phyloP scores from a whole-genome alignment of 2,888 invertebrate species.

The Lasioglossum lativentre region DNA sequence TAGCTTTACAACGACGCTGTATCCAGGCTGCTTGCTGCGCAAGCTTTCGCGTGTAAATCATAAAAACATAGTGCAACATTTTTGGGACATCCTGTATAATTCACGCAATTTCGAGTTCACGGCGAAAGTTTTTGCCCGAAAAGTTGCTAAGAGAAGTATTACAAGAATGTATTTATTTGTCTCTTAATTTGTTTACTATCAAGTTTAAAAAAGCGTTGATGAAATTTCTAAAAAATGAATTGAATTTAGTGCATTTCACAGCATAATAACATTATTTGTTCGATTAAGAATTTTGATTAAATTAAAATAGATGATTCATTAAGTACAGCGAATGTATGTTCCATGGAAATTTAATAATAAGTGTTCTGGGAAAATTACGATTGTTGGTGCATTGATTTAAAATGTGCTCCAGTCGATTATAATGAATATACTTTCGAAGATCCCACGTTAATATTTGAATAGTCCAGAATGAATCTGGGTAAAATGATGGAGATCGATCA shows the following conservation, averaged over 20 bases:
- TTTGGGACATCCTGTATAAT: no score
- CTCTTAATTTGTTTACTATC: no score
- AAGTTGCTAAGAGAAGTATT: no score
- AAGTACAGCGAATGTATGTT: background rate
- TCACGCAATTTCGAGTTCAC: no score
- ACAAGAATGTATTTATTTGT: no score
- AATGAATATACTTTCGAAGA: background rate
- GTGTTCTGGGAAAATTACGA: background rate
- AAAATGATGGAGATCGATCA: background rate
- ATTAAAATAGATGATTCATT: background rate
- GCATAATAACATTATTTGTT: no score
- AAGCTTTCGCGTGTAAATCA: slow-evolving; percentile 28
- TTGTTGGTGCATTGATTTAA: background rate
- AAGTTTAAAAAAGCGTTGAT: no score
- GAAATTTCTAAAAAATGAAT: no score
- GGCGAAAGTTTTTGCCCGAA: no score
- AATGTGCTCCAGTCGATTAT: background rate
- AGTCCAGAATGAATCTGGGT: background rate
- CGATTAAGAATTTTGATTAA: no score
- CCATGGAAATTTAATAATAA: background rate
- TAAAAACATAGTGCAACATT: background rate
- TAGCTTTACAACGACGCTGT: slow-evolving; percentile 30
- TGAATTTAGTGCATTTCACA: no score
- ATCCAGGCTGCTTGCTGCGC: slow-evolving; percentile 24
- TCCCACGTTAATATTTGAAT: background rate